A percentile compares a stretch with the other conserved stretches of the same genome.
These are phyloP conservation scores for Erinaceus europaeus DNA, from an alignment of 2,113 vertebrate species.

Conservation along the genomic window DNA sequence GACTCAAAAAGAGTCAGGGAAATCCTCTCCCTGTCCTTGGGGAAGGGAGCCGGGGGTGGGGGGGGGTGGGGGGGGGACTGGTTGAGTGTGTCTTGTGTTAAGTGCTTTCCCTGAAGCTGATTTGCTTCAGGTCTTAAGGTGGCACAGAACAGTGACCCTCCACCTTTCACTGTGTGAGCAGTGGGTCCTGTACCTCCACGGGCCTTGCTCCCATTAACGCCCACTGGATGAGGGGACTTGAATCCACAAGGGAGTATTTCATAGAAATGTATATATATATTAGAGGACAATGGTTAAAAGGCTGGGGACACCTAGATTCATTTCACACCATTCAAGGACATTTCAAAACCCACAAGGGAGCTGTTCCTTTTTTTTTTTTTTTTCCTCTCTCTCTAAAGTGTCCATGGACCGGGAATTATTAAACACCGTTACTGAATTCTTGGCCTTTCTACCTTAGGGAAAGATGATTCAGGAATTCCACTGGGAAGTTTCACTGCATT, in stretches of 20 bases:
- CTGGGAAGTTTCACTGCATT: background rate
- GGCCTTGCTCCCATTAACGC: slow-evolving; percentile 76
- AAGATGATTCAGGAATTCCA: background rate
- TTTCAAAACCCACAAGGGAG: slow-evolving; percentile 62
- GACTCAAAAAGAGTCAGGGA: slow-evolving; percentile 49
- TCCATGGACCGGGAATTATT: slow-evolving; percentile 20
- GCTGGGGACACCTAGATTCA: slow-evolving; percentile 63
- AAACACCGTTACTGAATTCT: background rate
- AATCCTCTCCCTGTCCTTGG: slow-evolving; percentile 34
- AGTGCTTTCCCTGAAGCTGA: slow-evolving; percentile 64
- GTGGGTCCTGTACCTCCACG: slow-evolving; percentile 56
- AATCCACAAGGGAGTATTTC: slow-evolving; percentile 77
- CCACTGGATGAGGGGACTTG: slow-evolving; percentile 75
- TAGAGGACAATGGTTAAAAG: slow-evolving; percentile 75
- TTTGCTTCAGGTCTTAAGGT: slow-evolving; percentile 68
- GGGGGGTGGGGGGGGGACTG: slow-evolving; percentile 8
- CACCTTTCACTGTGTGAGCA: slow-evolving; percentile 28
- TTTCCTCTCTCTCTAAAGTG: slow-evolving; percentile 30
- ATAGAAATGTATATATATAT: too few species aligned
- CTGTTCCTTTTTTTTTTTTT: slow-evolving; percentile 46
- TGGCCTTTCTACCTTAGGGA: background rate
- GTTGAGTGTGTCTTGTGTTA: slow-evolving; percentile 27
- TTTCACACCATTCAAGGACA: slow-evolving; percentile 71
- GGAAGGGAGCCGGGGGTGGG: background rate
- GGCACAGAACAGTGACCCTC: background rate